Base-by-base conservation (phyloP, 2,797 vertebrate species). In the Cossypha polioptera region DNA sequence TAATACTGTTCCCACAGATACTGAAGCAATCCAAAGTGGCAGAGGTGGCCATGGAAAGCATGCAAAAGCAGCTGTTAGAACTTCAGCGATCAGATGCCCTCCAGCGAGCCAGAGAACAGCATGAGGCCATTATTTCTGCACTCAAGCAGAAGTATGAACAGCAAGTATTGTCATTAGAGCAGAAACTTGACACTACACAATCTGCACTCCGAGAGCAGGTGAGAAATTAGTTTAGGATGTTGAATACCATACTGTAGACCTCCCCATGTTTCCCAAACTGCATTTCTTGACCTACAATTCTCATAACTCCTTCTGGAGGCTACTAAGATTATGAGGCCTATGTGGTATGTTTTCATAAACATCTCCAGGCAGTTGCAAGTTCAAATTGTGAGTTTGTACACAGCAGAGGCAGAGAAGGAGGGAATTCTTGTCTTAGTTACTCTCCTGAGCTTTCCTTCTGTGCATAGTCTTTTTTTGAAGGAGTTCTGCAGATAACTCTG, bases 61-160 rank as follows among this genome's bases (percentile, higher is more conserved):
- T 99, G 98, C 98, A 99, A 91, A 98, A 99, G 97, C 99, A 99
- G 92, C 98, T 99, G 94, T 65, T 98, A 71, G 99, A 99, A 71
- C 98, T 99, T 43, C 98, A 98, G 87, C 98, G 98, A 35, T 99
- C 99, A 2, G 99, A 99, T 72, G 98, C 98, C 1, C 98, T 99
- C 82, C 98, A 99, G 67, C 97, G 98, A 92, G 75, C 98, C 0
- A 98, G 99, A 65, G 98, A 99, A 63, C 99, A 99, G 61, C 99
- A 99, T 1, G 99, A 99, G 85, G 74, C 97, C 55, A 95, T 99
- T 43, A 55, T 99, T 4, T 38, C 80, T 1, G 87, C 98, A 67
- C 98, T 99, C 10, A 98, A 98, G n/a, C 98, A 99, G 96, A 99
- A 99, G 96, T 98, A 99, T 13, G 98, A 99, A 7, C 98, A 98